These are phyloP conservation scores for Odontophorus gujanensis DNA, from an alignment of 2,113 vertebrate genomes.

Conservation along the genomic window DNA sequence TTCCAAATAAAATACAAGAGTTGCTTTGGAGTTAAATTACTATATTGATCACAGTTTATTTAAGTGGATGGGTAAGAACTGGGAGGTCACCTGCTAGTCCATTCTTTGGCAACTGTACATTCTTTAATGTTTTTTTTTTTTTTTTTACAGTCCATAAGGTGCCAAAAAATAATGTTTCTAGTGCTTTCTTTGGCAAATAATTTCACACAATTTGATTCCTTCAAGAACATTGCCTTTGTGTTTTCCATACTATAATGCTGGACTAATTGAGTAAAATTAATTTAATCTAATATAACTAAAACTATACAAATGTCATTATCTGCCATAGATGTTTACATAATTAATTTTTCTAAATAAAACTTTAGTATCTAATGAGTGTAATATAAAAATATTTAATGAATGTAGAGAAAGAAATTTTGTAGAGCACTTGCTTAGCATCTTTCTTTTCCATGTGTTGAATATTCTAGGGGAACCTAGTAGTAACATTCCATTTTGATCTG, in stretches of 20 bases:
- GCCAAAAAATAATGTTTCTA: background rate
- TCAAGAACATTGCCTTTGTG: background rate
- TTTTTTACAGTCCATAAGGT: background rate
- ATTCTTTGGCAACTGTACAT: background rate
- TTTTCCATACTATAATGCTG: background rate
- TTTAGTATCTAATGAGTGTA: background rate
- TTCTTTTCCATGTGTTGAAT: background rate
- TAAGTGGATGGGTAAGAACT: background rate
- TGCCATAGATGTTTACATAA: background rate
- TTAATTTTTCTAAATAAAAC: constrained; percentile 16
- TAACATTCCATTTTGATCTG: background rate
- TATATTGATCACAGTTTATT: background rate
- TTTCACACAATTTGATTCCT: background rate
- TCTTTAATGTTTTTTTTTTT: background rate
- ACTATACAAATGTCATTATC: constrained; percentile 24
- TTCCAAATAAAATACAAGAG: background rate
- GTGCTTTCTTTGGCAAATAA: background rate
- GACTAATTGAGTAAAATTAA: background rate
- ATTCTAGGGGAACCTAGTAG: background rate
- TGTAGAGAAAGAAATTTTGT: background rate
- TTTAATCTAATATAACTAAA: background rate
- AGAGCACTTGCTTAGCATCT: background rate
- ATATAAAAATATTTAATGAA: background rate
- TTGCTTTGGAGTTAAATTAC: background rate
- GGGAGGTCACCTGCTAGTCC: background rate